Conservation (phyloP, 1,140 invertebrate species). For the Drosophila repletoides region DNA sequence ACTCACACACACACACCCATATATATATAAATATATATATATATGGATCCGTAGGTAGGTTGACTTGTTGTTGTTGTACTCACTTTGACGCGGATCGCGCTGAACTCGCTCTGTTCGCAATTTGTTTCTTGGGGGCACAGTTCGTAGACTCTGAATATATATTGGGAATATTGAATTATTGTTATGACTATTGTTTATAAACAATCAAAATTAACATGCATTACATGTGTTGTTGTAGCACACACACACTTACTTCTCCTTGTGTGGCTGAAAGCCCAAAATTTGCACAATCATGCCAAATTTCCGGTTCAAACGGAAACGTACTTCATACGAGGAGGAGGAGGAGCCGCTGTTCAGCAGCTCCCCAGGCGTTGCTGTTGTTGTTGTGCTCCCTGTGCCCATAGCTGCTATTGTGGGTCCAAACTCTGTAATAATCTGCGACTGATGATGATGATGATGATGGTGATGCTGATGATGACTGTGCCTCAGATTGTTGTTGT, state of each 20-base stretch:
- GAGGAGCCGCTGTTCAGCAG: slow-evolving; percentile 14
- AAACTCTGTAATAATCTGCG: not conserved
- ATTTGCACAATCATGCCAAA: slow-evolving; percentile 81
- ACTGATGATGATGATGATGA: slow-evolving; percentile 4
- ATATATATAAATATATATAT: too few species aligned
- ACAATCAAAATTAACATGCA: slow-evolving; percentile 43
- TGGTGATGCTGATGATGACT: slow-evolving; percentile 42
- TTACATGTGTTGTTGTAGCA: slow-evolving; percentile 42
- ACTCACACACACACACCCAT: too few species aligned
- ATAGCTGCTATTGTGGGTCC: slow-evolving; percentile 43
- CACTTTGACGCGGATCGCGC: slow-evolving; percentile 76
- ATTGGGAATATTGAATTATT: slow-evolving; percentile 6
- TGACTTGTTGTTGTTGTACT: slow-evolving; percentile 57
- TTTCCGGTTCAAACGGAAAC: slow-evolving; percentile 76
- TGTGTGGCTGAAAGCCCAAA: slow-evolving; percentile 72
- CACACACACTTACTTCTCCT: slow-evolving; percentile 67
- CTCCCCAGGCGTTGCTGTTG: slow-evolving; percentile 17
- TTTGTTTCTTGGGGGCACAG: slow-evolving; percentile 75
- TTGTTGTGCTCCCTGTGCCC: slow-evolving; percentile 14
- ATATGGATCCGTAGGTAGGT: too few species aligned
- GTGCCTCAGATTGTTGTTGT: slow-evolving; percentile 34
- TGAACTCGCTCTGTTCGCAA: slow-evolving; percentile 75
- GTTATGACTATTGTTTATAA: slow-evolving; percentile 56
- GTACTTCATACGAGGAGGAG: slow-evolving; percentile 70
- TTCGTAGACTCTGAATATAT: slow-evolving; percentile 66